Base-by-base conservation (phyloP, 2,797 vertebrate species). In the Anableps anableps region DNA sequence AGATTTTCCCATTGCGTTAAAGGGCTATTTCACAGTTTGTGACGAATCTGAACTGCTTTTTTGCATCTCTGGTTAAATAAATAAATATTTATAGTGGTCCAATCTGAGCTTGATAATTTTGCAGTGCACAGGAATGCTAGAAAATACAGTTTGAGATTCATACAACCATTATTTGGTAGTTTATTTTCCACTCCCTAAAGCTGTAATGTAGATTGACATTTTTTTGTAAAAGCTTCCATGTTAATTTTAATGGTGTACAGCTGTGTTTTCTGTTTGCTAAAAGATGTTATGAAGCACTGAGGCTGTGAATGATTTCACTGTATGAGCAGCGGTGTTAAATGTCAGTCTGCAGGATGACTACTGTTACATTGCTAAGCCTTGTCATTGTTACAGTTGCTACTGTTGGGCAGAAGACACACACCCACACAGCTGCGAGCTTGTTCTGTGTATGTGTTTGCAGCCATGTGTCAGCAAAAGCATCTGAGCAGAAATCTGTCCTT, bases 361-460 rank as follows among this genome's bases (percentile, higher is more conserved):
- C 89, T 83, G 87, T 90, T 92, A 91, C 85, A 81, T 78, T 6
- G 45, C 77, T 92, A 94, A 94, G 90, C 92, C 91, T 75, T 68
- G 83, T 85, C 93, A 94, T 94, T 94, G 93, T 95, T 94, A 93
- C 93, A 94, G 93, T 95, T 93, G 94, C 93, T 94, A 93, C 93
- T 90, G 93, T 92, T 79, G 90, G 79, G 90, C 76, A 19, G 48
- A 84, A 75, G 79, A 87, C 86, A 86, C 86, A 72, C 87, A 76
- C 74, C 41, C 58, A 66, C 48, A 73, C 80, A 75, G 26, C 71
- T 55, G 47, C 77, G 72, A 73, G 47, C 51, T 43, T 72, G 60
- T 77, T 47, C 70, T 13, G 43, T 80, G 76, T 72, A 74, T 75
- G 79, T 36, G 31, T 23, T 62, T 26, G 74, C 43, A 64, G 26